Percentiles rank a stretch among this genome's conserved stretches.
Evolutionary conservation across 1,140 invertebrate genomes (phyloP).

Genomic region (Anastatus disparis): DNA sequence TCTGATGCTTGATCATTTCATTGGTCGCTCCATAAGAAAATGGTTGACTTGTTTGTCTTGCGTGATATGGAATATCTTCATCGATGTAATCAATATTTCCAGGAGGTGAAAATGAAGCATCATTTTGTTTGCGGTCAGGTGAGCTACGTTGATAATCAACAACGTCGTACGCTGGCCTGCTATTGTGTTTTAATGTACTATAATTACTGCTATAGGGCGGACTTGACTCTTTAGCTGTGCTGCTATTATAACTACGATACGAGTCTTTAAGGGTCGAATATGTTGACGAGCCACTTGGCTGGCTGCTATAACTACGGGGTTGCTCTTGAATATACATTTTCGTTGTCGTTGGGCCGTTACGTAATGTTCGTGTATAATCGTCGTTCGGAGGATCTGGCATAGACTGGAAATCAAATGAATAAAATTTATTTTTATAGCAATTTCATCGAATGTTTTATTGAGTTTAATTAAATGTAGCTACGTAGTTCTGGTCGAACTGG

Average conservation of each 20-base stretch:
- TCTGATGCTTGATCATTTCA: constrained; percentile 71
- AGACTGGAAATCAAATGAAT: constrained; percentile 58
- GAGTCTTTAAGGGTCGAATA: constrained; percentile 63
- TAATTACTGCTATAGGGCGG: constrained; percentile 58
- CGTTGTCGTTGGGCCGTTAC: constrained; percentile 45
- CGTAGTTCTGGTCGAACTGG: too few species aligned
- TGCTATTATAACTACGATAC: constrained; percentile 55
- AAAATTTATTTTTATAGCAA: too few species aligned
- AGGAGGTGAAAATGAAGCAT: constrained; percentile 58
- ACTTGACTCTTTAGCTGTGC: constrained; percentile 55
- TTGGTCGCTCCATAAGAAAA: constrained; percentile 81
- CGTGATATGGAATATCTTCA: constrained; percentile 83
- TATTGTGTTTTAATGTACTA: constrained; percentile 58
- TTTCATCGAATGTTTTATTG: too few species aligned
- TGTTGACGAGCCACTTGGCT: constrained; percentile 54
- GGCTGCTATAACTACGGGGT: constrained; percentile 54
- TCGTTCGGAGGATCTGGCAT: constrained; percentile 61
- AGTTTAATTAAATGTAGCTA: too few species aligned
- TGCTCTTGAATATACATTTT: constrained; percentile 62
- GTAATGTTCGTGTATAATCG: constrained; percentile 52
- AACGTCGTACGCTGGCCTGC: constrained; percentile 41
- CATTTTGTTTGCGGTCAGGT: constrained; percentile 46
- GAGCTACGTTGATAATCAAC: constrained; percentile 52
- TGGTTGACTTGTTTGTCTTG: constrained; percentile 80
- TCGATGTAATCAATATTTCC: constrained; percentile 65